Base-by-base conservation (phyloP, 92 coral and sea anemone genomes). In the Palythoa grandis region DNA sequence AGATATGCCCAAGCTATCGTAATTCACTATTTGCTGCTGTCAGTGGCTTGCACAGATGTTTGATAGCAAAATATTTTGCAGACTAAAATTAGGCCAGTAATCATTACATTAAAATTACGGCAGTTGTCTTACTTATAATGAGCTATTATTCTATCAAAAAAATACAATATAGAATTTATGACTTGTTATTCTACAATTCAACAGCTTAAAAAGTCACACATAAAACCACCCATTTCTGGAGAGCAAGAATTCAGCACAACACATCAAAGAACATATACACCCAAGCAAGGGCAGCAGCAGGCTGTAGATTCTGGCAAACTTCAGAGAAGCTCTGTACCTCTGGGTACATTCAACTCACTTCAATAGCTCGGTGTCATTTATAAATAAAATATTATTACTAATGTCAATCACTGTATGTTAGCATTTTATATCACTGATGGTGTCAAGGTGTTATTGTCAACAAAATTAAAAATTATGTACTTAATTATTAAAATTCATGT, bases 131-230 rank as follows among this genome's bases (percentile, higher is more conserved):
- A 29, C 1, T 29, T 29, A 29, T 29, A 29, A 43, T 43, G 50
- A 43, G 7, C 9, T 4, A 5, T 43, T 43, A 43, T 43, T 43
- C 6, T 43, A 43, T 43, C 6, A 43, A 43, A 43, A 40, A 43
- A 43, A 43, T 5, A 5, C 50, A 43, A 43, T 5, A 8, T 71
- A 35, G 19, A 14, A 58, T 15, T 58, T 3, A 20, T 11, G 47
- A 75, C 20, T 40, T 65, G n/a, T 53, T 77, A 35, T 10, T 65
- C 52, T 65, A 70, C 52, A 47, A 23, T 43, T 80, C 38, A 11
- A 73, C 87, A 97, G 99, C 91, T 97, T 43, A 97, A 90, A 83
- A 92, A 89, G 90, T 97, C 99, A 0, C 99, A 97, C 88, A 97
- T 97, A 25, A 90, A 84, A 25, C 92, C 95, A 52, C 98, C 93